Evolutionary conservation across 2,888 invertebrate species (phyloP).

Genomic region (Tinea trinotella): DNA sequence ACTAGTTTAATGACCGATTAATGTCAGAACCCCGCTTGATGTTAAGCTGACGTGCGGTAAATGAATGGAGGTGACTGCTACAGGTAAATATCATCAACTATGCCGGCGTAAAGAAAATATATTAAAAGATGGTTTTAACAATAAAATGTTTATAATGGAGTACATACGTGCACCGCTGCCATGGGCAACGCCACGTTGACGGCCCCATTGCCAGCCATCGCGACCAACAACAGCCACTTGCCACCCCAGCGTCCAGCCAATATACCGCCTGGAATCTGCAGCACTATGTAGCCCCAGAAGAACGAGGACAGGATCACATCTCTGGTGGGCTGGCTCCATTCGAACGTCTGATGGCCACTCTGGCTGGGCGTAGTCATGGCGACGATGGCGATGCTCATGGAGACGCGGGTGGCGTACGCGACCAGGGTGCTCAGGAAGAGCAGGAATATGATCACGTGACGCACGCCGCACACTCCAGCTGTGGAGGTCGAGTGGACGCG

Average conservation of each 20-base stretch:
- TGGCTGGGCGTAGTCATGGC: conserved; percentile 69
- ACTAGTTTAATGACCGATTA: too few species aligned
- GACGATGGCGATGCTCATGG: conserved; percentile 77
- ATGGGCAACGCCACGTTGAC: conserved; percentile 48
- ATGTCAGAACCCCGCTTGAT: too few species aligned
- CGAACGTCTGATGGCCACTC: conserved; percentile 47
- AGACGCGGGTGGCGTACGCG: conserved; percentile 74
- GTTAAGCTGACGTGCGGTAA: neutral
- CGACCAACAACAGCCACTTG: conserved; percentile 74
- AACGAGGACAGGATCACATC: conserved; percentile 81
- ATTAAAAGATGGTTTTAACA: too few species aligned
- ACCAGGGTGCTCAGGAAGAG: conserved; percentile 70
- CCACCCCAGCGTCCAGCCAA: conserved; percentile 85
- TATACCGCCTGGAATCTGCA: conserved; percentile 81
- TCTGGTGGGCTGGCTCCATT: conserved; percentile 72
- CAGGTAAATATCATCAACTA: too few species aligned
- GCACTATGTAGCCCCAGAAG: conserved; percentile 86
- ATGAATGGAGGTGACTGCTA: too few species aligned
- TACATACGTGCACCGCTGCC: conserved; percentile 32
- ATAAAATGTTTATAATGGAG: too few species aligned
- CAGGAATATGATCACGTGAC: conserved; percentile 73
- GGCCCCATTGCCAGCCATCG: conserved; percentile 45
- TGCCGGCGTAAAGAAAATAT: too few species aligned
- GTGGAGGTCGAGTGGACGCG: too few species aligned
- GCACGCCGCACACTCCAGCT: too few species aligned